phyloP scores from a whole-genome alignment of 2,888 invertebrate species.

The Papilio protenor region DNA sequence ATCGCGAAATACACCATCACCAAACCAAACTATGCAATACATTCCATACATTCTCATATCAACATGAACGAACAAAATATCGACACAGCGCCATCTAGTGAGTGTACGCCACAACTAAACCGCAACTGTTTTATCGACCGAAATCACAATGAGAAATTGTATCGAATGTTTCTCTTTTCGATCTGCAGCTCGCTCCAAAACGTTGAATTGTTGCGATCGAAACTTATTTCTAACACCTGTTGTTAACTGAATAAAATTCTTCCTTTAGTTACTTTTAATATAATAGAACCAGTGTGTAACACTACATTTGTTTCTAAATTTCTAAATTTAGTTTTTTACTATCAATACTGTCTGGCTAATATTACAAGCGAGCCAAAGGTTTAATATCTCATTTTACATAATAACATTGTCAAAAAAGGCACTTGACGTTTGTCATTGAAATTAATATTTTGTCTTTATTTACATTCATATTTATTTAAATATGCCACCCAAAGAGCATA shows the following conservation, averaged over 20 bases:
- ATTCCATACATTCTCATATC: constrained; percentile 40
- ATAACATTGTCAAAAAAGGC: constrained; percentile 8
- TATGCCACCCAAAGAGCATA: constrained; percentile 71
- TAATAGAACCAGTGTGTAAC: no score
- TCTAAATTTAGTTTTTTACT: neutral
- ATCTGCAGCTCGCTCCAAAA: neutral
- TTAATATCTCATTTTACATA: constrained; percentile 1
- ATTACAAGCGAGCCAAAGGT: neutral
- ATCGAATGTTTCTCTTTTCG: neutral
- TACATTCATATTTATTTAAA: constrained; percentile 1
- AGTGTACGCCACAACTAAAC: constrained; percentile 30
- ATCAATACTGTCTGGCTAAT: neutral
- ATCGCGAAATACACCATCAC: constrained; percentile 46
- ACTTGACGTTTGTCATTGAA: constrained; percentile 15
- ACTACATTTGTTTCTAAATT: neutral
- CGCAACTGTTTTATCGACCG: constrained; percentile 63
- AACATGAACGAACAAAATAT: constrained; percentile 37
- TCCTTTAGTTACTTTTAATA: no score
- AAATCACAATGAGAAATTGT: constrained; percentile 37
- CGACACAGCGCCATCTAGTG: constrained; percentile 60
- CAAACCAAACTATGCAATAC: constrained; percentile 46
- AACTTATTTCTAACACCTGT: neutral
- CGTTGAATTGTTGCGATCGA: neutral
- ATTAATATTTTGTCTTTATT: constrained; percentile 1
- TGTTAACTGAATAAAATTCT: no score